Base-by-base conservation (phyloP, 1,140 invertebrate genomes). In the Drosophila albomicans region DNA sequence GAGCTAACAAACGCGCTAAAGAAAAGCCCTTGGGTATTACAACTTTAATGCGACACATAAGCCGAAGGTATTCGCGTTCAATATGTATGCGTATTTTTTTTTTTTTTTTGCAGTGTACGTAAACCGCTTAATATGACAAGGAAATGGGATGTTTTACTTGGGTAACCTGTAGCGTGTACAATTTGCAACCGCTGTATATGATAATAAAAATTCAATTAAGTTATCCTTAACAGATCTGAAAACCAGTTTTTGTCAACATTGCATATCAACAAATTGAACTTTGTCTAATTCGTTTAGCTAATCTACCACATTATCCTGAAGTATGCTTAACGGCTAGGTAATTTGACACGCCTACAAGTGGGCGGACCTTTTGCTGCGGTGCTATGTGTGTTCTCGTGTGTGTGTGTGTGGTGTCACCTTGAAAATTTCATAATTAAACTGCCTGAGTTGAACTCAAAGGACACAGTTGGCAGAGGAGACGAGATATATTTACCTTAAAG, bases 401-500 rank as follows among this genome's bases (percentile, higher is more conserved):
- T 59, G 57, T 52, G 48, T 43, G 4, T 30, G 16, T 15, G 49
- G 66, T 78, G 73, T 75, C 84, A 78, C 84, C 84, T 88, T 87
- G 76, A 84, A 87, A 88, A 88, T 88, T 88, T 87, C 84, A 87
- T 87, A 87, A 87, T 87, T 87, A 89, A 87, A 87, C 61, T 66
- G 43, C 13, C 54, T 25, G 30, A 49, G 61, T 38, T 54, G 32
- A 52, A 56, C 56, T 25, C 73, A 65, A 30, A 59, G 54, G 54
- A 65, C 45, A 35, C 57, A 67, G 30, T 66, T 71, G 48, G 78
- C 72, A 54, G 51, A 32, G 30, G 62, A 43, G 16, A 52, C 63
- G 16, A 62, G 73, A 62, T 67, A 69, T 69, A 70, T 75, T 75
- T 75, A 88, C 87, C 80, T 88, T 88, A 82, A 88, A 88, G 84